Evolutionary conservation across 2,797 vertebrate species (phyloP), one percentile per base, ranked within the genome.

Genomic region (Tinamus major): DNA sequence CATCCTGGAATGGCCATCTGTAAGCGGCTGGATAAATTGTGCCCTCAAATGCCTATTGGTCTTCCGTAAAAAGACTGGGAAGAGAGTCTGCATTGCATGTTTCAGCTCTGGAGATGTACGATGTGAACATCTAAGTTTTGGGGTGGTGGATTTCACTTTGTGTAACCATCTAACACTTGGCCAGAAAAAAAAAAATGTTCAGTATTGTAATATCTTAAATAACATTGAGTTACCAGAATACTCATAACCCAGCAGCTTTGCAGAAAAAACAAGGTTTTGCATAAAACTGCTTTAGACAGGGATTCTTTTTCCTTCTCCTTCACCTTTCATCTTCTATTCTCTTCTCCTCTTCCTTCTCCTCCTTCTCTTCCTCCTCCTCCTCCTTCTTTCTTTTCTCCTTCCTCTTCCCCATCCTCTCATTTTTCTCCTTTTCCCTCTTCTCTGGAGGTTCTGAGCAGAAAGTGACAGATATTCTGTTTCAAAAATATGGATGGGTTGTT

Each of bases 1-100:
- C 5, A 14, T 70, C 61, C 13, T 3, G 6, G 18, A 58, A 8
- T 1, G 1, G 26, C 4, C 0, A 1, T 1, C 18, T 29, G 53
- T 27, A 80, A 23, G 18, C 48, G 65, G 11, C 4, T 68, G 69
- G 62, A n/a, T 55, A 53, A 86, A 58, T 44, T 21, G 11, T 59
- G 20, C 17, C 49, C 56, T 58, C 4, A 55, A 77, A 11, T n/a
- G 10, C 5, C 33, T 46, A 6, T 75, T 49, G 65, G 4, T 65
- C 53, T 51, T 53, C 49, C 35, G 27, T 5, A 69, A 29, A 55
- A 56, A 67, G 29, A 2, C 10, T 63, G 27, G 2, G 24, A 74
- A 76, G 20, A 46, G 15, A 39, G 13, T 37, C 26, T 56, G 18
- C 27, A 37, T 20, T 0, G 6, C n/a, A 37, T 41, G 46, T 64